A percentile compares a stretch with the other conserved stretches of the same genome.
phyloP scores from a whole-genome alignment of 1,140 invertebrate genomes.

The Drosophila lacertosa region DNA sequence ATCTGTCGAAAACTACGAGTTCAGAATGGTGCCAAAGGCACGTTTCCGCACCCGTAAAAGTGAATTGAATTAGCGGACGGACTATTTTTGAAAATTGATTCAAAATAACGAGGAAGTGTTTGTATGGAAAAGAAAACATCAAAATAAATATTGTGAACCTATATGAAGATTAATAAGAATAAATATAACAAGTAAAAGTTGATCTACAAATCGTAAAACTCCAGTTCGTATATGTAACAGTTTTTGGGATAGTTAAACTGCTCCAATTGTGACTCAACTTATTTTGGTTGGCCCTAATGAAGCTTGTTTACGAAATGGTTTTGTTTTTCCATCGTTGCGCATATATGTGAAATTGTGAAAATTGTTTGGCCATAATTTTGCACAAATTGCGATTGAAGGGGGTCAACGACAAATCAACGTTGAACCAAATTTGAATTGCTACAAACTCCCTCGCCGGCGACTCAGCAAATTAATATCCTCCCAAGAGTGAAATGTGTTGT shows the following conservation, averaged over 20 bases:
- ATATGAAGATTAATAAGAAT: conserved; percentile 7
- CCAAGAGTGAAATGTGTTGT: conserved; percentile 9
- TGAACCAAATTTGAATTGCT: conserved; percentile 45
- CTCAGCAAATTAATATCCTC: conserved; percentile 50
- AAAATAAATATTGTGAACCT: not conserved
- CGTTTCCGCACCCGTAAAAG: conserved; percentile 14
- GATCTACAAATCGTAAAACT: not conserved
- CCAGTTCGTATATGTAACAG: not conserved
- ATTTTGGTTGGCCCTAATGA: conserved; percentile 38
- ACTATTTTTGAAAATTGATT: conserved; percentile 25
- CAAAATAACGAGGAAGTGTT: not conserved
- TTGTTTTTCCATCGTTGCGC: conserved; percentile 43
- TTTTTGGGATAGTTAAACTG: conserved; percentile 18
- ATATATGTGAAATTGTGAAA: conserved; percentile 50
- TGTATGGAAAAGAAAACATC: conserved; percentile 4
- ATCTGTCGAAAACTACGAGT: conserved; percentile 15
- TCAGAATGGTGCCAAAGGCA: not conserved
- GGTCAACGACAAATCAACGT: conserved; percentile 37
- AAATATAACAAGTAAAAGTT: not conserved
- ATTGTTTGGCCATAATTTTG: conserved; percentile 54
- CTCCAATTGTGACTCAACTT: conserved; percentile 28
- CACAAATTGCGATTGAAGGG: conserved; percentile 48
- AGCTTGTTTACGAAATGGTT: conserved; percentile 49
- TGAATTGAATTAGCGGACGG: conserved; percentile 15
- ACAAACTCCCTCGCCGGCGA: conserved; percentile 29